Evolutionary conservation across 2,113 vertebrate species (phyloP).

Genomic region (Ceyx melanurus): DNA sequence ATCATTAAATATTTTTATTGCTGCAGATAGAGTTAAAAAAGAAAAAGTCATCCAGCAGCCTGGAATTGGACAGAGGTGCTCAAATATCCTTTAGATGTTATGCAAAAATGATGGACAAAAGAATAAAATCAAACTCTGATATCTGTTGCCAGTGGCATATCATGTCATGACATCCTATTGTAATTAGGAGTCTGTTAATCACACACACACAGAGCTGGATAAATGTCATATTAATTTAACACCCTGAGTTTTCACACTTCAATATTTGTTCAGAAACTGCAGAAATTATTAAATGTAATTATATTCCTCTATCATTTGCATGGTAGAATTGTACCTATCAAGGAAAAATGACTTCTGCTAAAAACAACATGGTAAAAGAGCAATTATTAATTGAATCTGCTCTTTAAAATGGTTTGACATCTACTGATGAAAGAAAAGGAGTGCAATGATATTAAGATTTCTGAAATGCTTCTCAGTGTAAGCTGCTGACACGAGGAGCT

Average conservation of each 20-base stretch:
- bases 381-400: constrained; percentile 46
- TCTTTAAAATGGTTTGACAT: constrained; percentile 36
- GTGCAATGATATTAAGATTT: not conserved
- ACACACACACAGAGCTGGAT: not conserved
- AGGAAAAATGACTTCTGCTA: constrained; percentile 47
- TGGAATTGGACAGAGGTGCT: not conserved
- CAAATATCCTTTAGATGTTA: not conserved
- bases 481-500: constrained; percentile 2
- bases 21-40: not conserved
- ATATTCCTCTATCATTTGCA: not conserved
- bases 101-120: not conserved
- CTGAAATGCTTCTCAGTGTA: not conserved
- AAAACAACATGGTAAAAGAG: constrained; percentile 36
- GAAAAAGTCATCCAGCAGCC: not conserved
- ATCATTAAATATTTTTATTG: not conserved
- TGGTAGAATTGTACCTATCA: constrained; percentile 38
- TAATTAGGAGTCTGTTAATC: constrained; percentile 22
- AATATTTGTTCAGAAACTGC: constrained; percentile 55
- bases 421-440: constrained; percentile 35
- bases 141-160: not conserved
- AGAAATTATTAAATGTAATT: constrained; percentile 16
- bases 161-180: not conserved
- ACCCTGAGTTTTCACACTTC: not conserved
- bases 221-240: constrained; percentile 15
- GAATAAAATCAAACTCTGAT: not conserved